A percentile compares a stretch with the other conserved stretches of the same genome.
Conservation (phyloP, 2,888 invertebrate species). For the Mechanitis messenoides region DNA sequence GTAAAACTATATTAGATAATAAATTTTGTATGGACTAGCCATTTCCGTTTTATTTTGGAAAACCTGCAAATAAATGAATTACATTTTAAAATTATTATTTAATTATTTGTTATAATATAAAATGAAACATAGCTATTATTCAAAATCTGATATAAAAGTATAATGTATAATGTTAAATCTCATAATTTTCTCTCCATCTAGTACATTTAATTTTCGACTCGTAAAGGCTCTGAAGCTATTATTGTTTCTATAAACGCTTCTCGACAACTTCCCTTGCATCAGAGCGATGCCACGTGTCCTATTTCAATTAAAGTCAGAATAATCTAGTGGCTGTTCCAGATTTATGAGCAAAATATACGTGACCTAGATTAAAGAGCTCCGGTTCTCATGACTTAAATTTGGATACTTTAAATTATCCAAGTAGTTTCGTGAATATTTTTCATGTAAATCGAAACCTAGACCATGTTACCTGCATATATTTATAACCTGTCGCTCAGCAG, state of each 20-base stretch:
- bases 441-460: not conserved
- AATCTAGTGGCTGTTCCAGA: slow-evolving; percentile 31
- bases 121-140: no score
- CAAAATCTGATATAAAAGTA: no score
- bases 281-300: slow-evolving; percentile 30
- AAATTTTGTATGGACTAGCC: no score
- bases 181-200: not conserved
- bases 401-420: slow-evolving; percentile 5
- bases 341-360: slow-evolving; percentile 30
- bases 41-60: no score
- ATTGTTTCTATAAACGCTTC: slow-evolving; percentile 49
- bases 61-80: no score
- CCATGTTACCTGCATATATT: no score
- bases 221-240: slow-evolving; percentile 20
- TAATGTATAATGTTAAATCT: not conserved
- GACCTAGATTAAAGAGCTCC: slow-evolving; percentile 24
- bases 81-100: no score
- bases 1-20: no score
- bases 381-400: slow-evolving; percentile 20
- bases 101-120: no score
- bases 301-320: slow-evolving; percentile 32
- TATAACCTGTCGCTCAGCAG: no score
- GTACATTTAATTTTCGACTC: slow-evolving; percentile 1
- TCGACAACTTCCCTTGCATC: slow-evolving; percentile 37
- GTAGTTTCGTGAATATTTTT: not conserved